Base-by-base conservation (phyloP, 2,888 invertebrate genomes). In the Andrena bicolor region DNA sequence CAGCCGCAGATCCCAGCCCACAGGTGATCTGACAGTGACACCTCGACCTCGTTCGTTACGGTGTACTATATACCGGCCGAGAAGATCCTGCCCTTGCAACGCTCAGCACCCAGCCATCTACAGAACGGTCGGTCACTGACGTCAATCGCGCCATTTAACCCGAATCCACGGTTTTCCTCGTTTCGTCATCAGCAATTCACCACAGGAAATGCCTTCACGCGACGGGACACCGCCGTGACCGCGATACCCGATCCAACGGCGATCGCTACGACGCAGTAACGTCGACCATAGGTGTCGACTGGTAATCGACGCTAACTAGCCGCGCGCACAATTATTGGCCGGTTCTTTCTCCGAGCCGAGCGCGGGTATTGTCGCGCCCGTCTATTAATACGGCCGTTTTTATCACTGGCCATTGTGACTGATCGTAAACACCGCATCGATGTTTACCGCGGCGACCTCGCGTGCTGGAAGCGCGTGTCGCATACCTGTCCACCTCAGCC, bases 341-440 rank as follows among this genome's bases (percentile, higher is more conserved):
- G 26, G 51, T 66, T 49, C 30, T 48, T 66, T 69, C 56, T 71
- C 61, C 51, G 23, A 58, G 64, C 48, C 58, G 28, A 49, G 32
- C 26, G 32, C 51, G 23, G 64, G 32, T 69, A 68, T 69, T 76
- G 68, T 68, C 41, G 32, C 64, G 56, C 26, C 26, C 56, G 20
- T 74, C 79, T 82, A 87, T 86, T 87, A 86, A 87, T 87, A 87
- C 56, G 65, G 41, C 5, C 28, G 64, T 82, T 80, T 86, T 83
- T 83, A 86, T 83, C 78, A 63, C 63, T 70, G 74, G 58, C 63
- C 48, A 81, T 81, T 76, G 88, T 75, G 66, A 83, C 32, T 58
- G 51, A n/a, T 64, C 80, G 80, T 87, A 87, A 85, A 82, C 83
- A 87, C 77, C 69, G 60, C 69, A 49, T 73, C 76, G 83, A 83